These are phyloP conservation scores for Pegoplata infirma DNA, from an alignment of 2,888 invertebrate genomes.

Conservation along the genomic window DNA sequence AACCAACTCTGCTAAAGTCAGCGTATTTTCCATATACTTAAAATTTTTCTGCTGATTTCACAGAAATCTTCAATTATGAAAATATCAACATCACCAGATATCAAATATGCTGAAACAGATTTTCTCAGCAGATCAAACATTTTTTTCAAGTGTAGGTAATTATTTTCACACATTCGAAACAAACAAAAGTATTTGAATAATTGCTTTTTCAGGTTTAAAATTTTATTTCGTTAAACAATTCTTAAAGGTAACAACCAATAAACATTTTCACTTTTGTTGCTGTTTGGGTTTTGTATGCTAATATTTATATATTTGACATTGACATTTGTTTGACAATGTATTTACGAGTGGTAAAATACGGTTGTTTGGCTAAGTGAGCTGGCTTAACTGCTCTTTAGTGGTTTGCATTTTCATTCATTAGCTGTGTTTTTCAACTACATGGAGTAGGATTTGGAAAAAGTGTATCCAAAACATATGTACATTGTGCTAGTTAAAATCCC, in stretches of 20 bases:
- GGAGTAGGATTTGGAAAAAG: no score
- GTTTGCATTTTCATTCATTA: not conserved
- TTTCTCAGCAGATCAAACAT: no score
- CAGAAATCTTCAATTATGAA: no score
- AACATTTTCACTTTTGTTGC: slow-evolving; percentile 37
- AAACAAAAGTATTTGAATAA: not conserved
- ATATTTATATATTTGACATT: slow-evolving; percentile 34
- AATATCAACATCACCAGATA: no score
- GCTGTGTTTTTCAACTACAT: no score
- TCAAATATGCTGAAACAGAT: no score
- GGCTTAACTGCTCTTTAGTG: not conserved
- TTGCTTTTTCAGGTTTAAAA: not conserved
- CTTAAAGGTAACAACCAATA: slow-evolving; percentile 15
- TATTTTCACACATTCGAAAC: slow-evolving; percentile 6
- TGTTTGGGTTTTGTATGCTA: not conserved
- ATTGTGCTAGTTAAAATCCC: no score
- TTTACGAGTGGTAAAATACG: not conserved
- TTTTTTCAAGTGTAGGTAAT: not conserved
- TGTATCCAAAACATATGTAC: no score
- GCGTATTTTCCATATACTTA: no score
- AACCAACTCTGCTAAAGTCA: no score
- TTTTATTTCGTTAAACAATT: slow-evolving; percentile 11
- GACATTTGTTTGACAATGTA: slow-evolving; percentile 31
- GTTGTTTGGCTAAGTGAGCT: no score
- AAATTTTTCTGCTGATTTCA: no score